A percentile compares a stretch with the other conserved stretches of the same genome.
phyloP scores from a whole-genome alignment of 2,888 invertebrate species.

The Zygothrica quintamaculata region DNA sequence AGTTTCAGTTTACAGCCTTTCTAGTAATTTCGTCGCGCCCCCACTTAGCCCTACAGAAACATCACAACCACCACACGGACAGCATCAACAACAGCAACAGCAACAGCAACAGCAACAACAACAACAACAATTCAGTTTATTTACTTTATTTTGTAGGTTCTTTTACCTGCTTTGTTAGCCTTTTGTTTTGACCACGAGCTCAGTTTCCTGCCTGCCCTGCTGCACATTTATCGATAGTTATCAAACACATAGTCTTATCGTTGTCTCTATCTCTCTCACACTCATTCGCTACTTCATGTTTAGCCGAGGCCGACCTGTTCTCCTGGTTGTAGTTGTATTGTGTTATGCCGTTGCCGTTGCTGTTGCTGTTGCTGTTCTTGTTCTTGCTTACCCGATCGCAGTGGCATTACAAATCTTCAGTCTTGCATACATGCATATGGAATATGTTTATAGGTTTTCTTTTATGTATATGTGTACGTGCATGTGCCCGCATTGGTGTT shows the following conservation, averaged over 20 bases:
- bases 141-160: constrained; percentile 22
- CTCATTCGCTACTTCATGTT: constrained; percentile 59
- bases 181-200: constrained; percentile 56
- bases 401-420: constrained; percentile 62
- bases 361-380: constrained; percentile 34
- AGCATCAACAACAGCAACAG: constrained; percentile 25
- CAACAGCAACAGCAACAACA: constrained; percentile 22
- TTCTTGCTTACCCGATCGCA: constrained; percentile 61
- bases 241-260: constrained; percentile 56
- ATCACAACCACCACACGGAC: constrained; percentile 5
- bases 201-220: constrained; percentile 45
- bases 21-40: constrained; percentile 49
- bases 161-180: constrained; percentile 49
- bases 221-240: constrained; percentile 67
- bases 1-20: constrained; percentile 62
- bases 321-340: constrained; percentile 47
- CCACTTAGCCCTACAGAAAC: constrained; percentile 18
- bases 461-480: constrained; percentile 2
- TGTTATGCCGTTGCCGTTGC: constrained; percentile 37
- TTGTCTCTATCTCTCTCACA: constrained; percentile 20
- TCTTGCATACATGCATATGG: constrained; percentile 36
- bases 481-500: constrained; percentile 32
- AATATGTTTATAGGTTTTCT: constrained; percentile 2
- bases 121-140: constrained; percentile 12
- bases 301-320: constrained; percentile 71